Conservation (phyloP, 2,888 invertebrate genomes). For the Phengaris alcon region DNA sequence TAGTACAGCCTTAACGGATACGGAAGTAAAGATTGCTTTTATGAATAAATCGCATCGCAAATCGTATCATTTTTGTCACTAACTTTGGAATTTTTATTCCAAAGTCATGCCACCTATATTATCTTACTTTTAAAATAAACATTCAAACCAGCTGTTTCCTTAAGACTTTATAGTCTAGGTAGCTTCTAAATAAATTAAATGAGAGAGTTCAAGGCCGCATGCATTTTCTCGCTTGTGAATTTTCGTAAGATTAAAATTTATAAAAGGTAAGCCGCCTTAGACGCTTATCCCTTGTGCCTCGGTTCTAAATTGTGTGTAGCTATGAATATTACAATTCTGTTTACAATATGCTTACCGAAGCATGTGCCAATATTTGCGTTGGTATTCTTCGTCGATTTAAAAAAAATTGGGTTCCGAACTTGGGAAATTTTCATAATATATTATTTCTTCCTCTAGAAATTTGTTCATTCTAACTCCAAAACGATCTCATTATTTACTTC, state of each 20-base stretch:
- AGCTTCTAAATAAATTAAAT: background rate
- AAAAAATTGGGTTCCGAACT: background rate
- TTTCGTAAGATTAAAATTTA: constrained; percentile 17
- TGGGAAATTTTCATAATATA: background rate
- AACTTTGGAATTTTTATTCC: background rate
- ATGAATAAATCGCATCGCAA: too few species aligned
- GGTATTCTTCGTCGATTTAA: background rate
- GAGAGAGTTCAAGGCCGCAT: constrained; percentile 8
- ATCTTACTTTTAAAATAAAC: background rate
- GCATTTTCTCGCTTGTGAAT: constrained; percentile 8
- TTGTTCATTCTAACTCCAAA: background rate
- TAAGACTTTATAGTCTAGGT: background rate
- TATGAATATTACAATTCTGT: background rate
- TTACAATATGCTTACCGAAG: background rate
- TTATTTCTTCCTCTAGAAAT: too few species aligned
- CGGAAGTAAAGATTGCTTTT: too few species aligned
- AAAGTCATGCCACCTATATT: background rate
- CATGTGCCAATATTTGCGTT: background rate
- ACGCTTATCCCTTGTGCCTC: background rate
- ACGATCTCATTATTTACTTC: background rate
- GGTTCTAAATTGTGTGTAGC: background rate
- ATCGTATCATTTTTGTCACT: background rate
- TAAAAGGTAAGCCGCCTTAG: constrained; percentile 2
- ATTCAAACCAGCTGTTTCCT: background rate
- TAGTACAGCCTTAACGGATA: too few species aligned